Evolutionary conservation across 2,113 vertebrate species (phyloP), one percentile per base, ranked within the genome.

Genomic region (Sylvilagus bachmani): DNA sequence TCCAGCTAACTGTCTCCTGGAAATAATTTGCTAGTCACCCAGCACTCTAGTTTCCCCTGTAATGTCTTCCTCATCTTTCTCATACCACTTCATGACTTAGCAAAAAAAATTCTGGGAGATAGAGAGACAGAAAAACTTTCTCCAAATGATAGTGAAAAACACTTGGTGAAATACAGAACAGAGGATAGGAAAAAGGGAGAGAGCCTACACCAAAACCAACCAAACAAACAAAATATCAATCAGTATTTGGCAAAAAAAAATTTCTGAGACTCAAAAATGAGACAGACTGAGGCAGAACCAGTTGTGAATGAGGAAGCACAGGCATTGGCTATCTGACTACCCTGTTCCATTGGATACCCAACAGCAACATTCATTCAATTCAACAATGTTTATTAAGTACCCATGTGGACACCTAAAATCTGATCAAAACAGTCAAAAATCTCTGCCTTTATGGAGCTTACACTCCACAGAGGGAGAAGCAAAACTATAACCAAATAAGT

Each of bases 351-450:
- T 36, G n/a, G 25, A 74, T 36, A 9, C 67, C 16, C 25, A 79
- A 62, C 2, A 33, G 3, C 62, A 53, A 12, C 6, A 27, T 5
- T 53, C 9, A 55, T 55, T 91, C 81, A n/a, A 58, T 87, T 73
- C 29, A 31, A 24, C 9, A 33, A 3, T 58, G 74, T 44, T 90
- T 69, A 67, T 0, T 53, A 62, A 79, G 17, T 31, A 77, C 19
- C 21, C 69, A 78, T n/a, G 24, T 94, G 51, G 10, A 16, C 9
- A 10, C n/a, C 64, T 22, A 24, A 78, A 75, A 66, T 77, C 22
- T 62, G 16, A 81, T 81, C 58, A 70, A 92, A 80, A 71, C 71
- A 80, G 14, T 79, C 11, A 93, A 90, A 93, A 74, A 6, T 3
- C 4, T 11, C 12, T 67, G 33, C 5, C 16, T 14, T 49, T 49